Conservation (phyloP, 2,113 vertebrate genomes). For the Vicugna pacos region DNA sequence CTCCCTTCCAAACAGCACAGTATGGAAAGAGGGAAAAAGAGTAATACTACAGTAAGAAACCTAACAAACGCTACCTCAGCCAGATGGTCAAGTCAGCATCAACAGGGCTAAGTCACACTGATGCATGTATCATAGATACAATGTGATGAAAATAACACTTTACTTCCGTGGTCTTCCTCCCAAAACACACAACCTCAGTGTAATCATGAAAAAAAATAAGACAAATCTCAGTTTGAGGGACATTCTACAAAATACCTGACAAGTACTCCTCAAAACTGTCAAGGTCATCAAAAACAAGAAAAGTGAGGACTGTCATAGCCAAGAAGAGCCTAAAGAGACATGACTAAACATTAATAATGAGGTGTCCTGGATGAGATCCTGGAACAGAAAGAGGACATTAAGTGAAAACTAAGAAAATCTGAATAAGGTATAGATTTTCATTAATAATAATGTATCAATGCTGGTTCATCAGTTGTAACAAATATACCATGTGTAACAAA, state of each 20-base stretch:
- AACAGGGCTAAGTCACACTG: neutral
- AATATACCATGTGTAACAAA: neutral
- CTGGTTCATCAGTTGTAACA: neutral
- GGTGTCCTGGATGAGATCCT: neutral
- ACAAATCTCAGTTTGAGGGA: neutral
- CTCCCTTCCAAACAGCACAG: neutral
- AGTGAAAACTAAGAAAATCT: conserved; percentile 14
- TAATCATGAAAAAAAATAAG: neutral
- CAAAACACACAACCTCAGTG: neutral
- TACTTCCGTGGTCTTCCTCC: neutral
- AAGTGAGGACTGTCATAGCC: neutral
- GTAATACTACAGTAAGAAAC: neutral
- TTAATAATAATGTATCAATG: neutral
- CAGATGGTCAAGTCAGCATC: neutral
- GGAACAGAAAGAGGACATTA: neutral
- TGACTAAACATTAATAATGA: neutral
- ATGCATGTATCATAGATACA: neutral
- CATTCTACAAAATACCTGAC: neutral
- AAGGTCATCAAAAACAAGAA: neutral
- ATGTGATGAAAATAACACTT: neutral
- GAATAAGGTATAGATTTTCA: neutral
- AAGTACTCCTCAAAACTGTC: neutral
- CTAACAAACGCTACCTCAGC: neutral
- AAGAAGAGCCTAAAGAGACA: neutral
- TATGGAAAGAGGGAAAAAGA: neutral